phyloP scores from a whole-genome alignment of 2,797 vertebrate species.

The Falco novaeseelandiae region DNA sequence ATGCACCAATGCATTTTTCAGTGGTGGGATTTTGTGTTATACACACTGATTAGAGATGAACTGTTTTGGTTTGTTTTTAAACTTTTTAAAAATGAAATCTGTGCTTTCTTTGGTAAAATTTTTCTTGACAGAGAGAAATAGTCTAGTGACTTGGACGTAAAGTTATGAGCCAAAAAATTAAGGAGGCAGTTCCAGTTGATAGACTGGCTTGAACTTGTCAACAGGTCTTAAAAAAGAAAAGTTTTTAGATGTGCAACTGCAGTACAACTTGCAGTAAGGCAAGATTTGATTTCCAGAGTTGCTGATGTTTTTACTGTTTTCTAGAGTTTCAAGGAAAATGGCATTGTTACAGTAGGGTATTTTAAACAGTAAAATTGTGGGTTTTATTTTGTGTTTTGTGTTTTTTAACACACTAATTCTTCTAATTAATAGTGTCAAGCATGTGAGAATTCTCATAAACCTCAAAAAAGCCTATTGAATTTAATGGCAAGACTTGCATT shows the following conservation, averaged over 20 bases:
- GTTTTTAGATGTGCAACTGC: background rate
- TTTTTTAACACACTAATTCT: background rate
- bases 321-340: background rate
- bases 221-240: background rate
- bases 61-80: background rate
- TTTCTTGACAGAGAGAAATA: background rate
- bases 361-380: background rate
- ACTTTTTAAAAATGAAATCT: background rate
- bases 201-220: background rate
- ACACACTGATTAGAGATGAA: background rate
- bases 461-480: background rate
- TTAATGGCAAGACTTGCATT: background rate
- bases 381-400: background rate
- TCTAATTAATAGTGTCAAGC: constrained; percentile 24
- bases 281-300: background rate
- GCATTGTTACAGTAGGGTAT: background rate
- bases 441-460: background rate
- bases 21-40: background rate
- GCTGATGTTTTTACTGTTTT: background rate
- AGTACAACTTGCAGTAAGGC: background rate
- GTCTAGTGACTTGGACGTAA: background rate
- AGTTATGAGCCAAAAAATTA: background rate
- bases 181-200: background rate
- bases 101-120: background rate
- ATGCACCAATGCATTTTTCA: background rate